Base-by-base conservation (phyloP, 2,113 vertebrate species). In the Sminthopsis crassicaudata region DNA sequence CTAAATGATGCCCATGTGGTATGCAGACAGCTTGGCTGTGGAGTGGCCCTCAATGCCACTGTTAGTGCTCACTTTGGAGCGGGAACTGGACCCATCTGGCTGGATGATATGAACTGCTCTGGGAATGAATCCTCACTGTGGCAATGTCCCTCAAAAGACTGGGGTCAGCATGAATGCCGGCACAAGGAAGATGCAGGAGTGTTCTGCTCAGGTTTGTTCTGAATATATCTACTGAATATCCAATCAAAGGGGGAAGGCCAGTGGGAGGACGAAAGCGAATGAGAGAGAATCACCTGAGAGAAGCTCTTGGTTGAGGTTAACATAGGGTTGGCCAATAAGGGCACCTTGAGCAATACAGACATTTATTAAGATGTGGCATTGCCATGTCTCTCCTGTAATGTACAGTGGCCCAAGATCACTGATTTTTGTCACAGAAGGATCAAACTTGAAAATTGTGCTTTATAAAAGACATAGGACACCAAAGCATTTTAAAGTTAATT, bases 21-120 rank as follows among this genome's bases (percentile, higher is more conserved):
- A 54, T 99, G 99, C 97, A 98, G 91, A 91, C 98, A 99, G 97
- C 97, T 99, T 89, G 95, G 95, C 94, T 99, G 99, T 52, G 99
- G 99, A 26, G 93, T 95, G 46, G 98, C 98, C 90, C 84, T 98
- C 8, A 57, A 98, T 24, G 98, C 98, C 88, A 95, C 98, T 3
- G 89, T 6, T 1, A 97, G 98, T 92, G 98, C 98, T 92, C 4
- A 98, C 53, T 99, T 98, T 8, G 98, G 98, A 0, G 50, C 98
- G 97, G 98, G 98, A 46, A 95, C 97, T 2, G 98, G 98, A 16
- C 97, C 96, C 30, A 98, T 99, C 95, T 98, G 98, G 98, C 55
- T 99, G 67, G 98, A 98, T 14, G 97, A 98, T 0, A 46, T 99
- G 48, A 97, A 96, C 24, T 99, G 99, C 92, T 95, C 46, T 25